Evolutionary conservation across 1,140 invertebrate genomes (phyloP), one percentile per base, ranked within the genome.

Genomic region (Mamestra configurata): DNA sequence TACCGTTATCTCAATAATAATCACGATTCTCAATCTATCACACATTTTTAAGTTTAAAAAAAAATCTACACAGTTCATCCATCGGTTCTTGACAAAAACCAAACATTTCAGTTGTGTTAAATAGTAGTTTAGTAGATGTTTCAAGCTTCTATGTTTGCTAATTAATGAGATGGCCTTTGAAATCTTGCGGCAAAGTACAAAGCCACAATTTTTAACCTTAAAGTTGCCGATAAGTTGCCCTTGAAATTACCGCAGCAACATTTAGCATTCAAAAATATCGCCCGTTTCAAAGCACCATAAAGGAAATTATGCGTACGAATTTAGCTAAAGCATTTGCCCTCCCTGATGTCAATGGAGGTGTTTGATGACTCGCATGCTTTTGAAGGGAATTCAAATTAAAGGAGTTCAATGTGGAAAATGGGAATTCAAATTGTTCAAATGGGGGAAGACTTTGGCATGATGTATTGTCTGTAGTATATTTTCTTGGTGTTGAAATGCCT

Each of bases 341-440:
- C 31, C 27, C 40, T 37, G 31, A 77, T 64, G 71, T 55, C 57
- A 22, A 77, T 72, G 27, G 49, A 72, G 43, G 20, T 64, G 18
- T 64, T 66, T 35, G 40, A 77, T 49, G 57, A 20, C 18, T 13
- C 35, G 27, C 20, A 59, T 24, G 37, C 53, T 75, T 43, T 40
- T 22, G 35, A 75, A 75, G 51, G 68, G 46, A 71, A 57, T 71
- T 53, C 49, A 75, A 75, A 75, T 75, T 55, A 59, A 75, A 27
- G 53, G 35, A 57, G 37, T 57, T n/a, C 5, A 59, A 59, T 75
- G 37, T 15, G n/a, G 18, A 59, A 59, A 59, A 59, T 15, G n/a
- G 11, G 71, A 22, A 18, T 71, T 24, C 40, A 31, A 57, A 59
- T 43, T 59, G 51, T 57, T 49, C 24, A 18, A 15, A 3, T 59